Evolutionary conservation across 2,113 vertebrate species (phyloP).

Genomic region (Malurus melanocephalus): DNA sequence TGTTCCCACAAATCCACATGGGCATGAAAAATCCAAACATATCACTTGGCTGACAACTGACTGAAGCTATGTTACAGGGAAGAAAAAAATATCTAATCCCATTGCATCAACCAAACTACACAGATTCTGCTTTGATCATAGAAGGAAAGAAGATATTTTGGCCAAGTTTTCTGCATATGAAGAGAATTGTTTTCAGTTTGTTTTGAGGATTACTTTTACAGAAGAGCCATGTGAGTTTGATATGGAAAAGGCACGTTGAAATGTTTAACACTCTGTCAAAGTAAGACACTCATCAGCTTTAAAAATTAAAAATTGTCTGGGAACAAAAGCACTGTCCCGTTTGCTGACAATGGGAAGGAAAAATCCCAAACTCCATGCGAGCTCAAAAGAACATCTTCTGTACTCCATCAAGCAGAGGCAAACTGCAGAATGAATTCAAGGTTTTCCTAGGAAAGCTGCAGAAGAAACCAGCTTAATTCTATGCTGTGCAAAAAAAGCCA

Average conservation of each 20-base stretch:
- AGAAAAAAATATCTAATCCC: neutral
- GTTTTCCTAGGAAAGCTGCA: neutral
- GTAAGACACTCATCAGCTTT: neutral
- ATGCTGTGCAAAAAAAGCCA: neutral
- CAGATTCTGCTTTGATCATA: constrained; percentile 21
- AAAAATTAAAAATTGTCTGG: constrained; percentile 16
- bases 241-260: neutral
- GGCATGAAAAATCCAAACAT: constrained; percentile 42
- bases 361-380: neutral
- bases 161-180: constrained; percentile 2
- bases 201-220: constrained; percentile 22
- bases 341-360: constrained; percentile 1
- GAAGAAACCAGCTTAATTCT: neutral
- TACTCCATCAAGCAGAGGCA: neutral
- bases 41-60: constrained; percentile 46
- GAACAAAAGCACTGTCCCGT: neutral
- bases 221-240: constrained; percentile 12
- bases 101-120: neutral
- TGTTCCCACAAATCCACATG: constrained; percentile 39
- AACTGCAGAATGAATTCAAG: neutral
- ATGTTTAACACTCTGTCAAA: constrained; percentile 20
- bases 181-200: constrained; percentile 10
- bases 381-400: neutral
- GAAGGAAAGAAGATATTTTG: constrained; percentile 12
- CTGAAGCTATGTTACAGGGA: neutral